These are phyloP conservation scores for Passerina amoena DNA, from an alignment of 2,113 vertebrate genomes.

Conservation along the genomic window DNA sequence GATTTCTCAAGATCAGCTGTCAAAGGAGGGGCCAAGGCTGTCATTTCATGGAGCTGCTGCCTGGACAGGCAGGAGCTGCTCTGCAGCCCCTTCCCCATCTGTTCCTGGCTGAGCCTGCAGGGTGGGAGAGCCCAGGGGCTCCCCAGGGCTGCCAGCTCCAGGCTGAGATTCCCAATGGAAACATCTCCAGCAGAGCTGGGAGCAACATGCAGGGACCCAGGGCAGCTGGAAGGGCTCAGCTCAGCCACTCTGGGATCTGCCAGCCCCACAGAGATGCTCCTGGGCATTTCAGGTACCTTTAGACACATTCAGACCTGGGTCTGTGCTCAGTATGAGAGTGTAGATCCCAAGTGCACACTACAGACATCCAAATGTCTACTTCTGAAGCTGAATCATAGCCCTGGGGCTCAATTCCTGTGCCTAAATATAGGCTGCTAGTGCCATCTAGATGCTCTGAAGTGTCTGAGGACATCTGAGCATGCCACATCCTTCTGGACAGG, in stretches of 20 bases:
- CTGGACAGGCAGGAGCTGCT: background rate
- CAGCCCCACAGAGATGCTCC: background rate
- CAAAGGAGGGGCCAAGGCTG: background rate
- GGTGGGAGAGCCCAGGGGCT: background rate
- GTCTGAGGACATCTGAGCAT: background rate
- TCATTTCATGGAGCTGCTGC: background rate
- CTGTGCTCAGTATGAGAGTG: background rate
- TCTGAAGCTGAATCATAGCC: background rate
- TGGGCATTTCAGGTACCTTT: background rate
- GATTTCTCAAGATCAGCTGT: fast-evolving
- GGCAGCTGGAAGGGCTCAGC: fast-evolving
- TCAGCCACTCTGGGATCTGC: background rate
- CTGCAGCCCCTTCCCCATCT: background rate
- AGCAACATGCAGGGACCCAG: background rate
- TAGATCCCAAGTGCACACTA: background rate
- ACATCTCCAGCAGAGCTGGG: background rate
- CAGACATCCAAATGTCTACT: background rate
- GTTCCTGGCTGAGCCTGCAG: fast-evolving
- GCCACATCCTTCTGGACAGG: background rate
- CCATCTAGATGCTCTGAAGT: constrained; percentile 1
- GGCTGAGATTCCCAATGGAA: background rate
- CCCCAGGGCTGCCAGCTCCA: background rate
- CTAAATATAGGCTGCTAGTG: background rate
- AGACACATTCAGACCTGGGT: background rate
- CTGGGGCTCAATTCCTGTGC: background rate